Conservation (phyloP, 2,797 vertebrate genomes). For the Chelonia mydas region DNA sequence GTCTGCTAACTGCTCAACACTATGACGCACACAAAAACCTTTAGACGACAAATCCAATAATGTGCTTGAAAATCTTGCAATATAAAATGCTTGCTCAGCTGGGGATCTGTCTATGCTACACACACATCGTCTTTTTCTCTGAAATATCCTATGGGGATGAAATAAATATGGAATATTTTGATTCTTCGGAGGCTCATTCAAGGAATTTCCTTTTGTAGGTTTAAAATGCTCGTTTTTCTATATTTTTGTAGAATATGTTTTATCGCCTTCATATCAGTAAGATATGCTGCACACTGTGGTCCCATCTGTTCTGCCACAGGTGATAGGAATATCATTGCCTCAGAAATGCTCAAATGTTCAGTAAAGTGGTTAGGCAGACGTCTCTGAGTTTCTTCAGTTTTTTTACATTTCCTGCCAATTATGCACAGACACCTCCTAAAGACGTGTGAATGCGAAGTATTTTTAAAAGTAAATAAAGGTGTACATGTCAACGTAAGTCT, state of each 20-base stretch:
- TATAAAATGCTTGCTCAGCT: background rate
- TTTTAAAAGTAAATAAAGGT: conserved; percentile 17
- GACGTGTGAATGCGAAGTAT: conserved; percentile 36
- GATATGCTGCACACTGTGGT: conserved; percentile 3
- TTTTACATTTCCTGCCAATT: conserved; percentile 53
- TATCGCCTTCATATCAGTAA: conserved; percentile 6
- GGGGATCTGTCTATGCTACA: background rate
- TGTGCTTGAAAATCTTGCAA: too few species aligned
- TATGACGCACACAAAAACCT: background rate
- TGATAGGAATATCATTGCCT: conserved; percentile 11
- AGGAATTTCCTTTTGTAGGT: background rate
- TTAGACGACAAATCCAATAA: background rate
- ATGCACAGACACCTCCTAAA: conserved; percentile 39
- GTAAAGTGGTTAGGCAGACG: conserved; percentile 63
- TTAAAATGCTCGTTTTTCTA: background rate
- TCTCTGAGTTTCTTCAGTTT: conserved; percentile 53
- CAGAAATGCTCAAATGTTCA: conserved; percentile 26
- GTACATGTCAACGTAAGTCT: background rate
- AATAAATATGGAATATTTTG: background rate
- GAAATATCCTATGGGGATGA: background rate
- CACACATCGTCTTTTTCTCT: background rate
- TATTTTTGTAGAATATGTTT: conserved; percentile 38
- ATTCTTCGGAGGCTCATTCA: background rate
- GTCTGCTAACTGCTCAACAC: background rate
- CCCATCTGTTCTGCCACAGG: conserved; percentile 69